These are phyloP conservation scores for Caretta caretta DNA, from an alignment of 2,113 vertebrate genomes.

Conservation along the genomic window DNA sequence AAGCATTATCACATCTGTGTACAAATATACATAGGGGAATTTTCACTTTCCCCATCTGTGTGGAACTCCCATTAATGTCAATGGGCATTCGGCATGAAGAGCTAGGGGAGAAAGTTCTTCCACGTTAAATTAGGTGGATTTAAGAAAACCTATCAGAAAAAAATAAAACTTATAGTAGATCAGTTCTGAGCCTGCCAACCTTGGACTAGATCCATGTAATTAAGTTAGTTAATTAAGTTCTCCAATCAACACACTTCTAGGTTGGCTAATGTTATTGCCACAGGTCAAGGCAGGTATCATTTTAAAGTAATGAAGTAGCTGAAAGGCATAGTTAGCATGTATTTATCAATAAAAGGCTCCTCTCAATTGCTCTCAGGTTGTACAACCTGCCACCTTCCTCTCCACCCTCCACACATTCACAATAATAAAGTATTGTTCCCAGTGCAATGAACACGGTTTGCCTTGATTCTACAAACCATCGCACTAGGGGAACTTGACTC, in stretches of 20 bases:
- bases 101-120: not conserved
- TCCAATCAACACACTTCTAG: not conserved
- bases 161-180: not conserved
- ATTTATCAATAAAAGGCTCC: not conserved
- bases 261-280: not conserved
- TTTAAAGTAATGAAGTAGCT: not conserved
- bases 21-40: too few species aligned
- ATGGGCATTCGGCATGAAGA: not conserved
- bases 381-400: not conserved
- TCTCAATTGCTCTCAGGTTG: not conserved
- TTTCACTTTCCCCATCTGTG: not conserved
- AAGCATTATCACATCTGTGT: not conserved
- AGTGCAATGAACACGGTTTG: fast-evolving
- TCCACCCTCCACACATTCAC: not conserved
- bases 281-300: too few species aligned
- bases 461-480: not conserved
- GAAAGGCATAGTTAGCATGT: not conserved
- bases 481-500: not conserved
- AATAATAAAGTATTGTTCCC: not conserved
- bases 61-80: not conserved
- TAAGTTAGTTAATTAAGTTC: not conserved
- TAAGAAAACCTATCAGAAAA: not conserved
- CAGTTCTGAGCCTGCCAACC: not conserved
- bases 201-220: not conserved
- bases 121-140: not conserved